Evolutionary conservation across 2,113 vertebrate genomes (phyloP), one percentile per base, ranked within the genome.

Genomic region (Pipa parva): DNA sequence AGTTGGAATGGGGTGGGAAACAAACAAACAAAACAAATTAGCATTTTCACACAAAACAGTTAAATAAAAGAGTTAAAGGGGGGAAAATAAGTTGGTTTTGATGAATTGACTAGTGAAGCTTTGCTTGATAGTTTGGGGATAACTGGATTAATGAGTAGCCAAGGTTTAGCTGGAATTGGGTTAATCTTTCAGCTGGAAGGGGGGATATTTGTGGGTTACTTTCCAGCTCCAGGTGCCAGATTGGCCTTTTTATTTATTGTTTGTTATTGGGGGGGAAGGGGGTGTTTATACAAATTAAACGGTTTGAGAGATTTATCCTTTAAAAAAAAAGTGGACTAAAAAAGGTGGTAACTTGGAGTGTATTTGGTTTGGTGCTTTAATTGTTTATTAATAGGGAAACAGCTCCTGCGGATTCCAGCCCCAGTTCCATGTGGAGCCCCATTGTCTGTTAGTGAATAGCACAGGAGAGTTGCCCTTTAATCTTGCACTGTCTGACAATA

Each of bases 91-190:
- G 7, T 2, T 3, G 31, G 12, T 10, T 33, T 10, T 36, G 10
- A 12, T 33, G 12, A 33, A 33, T 33, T 33, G 7, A 36, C 10
- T 9, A 1, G 10, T 36, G 33, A 3, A 36, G 15, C 10, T 12
- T 36, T 13, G 12, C 31, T 24, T 18, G 22, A 4, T 22, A 9
- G 25, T 18, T 39, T 25, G 45, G 3, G 54, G 46, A 42, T 26
- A 18, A 22, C 37, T 37, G 54, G 59, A 58, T 73, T 71, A 73
- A 73, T 73, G 22, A 73, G 59, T 73, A 70, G 70, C 72, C 58
- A 48, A 24, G 56, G 24, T 49, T 60, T 21, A 62, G 56, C 59
- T 59, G 59, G 58, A 20, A 68, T 29, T 45, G 48, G 59, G 64
- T 77, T 73, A 63, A 75, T 54, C 31, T 27, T 55, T 55, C 59